Evolutionary conservation across 2,888 invertebrate genomes (phyloP).

Genomic region (Netelia melanura): DNA sequence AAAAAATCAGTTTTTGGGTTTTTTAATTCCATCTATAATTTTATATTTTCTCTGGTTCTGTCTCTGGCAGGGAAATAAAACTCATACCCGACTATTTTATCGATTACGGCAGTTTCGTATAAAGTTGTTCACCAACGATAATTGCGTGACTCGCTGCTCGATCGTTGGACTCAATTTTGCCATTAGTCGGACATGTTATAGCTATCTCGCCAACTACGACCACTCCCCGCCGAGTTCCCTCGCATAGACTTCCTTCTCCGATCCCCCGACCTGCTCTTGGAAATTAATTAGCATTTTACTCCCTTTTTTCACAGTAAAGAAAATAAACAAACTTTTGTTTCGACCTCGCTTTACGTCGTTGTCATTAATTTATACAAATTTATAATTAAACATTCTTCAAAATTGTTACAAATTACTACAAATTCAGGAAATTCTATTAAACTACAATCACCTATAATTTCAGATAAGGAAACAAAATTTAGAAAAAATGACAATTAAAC

Average conservation of each 20-base stretch:
- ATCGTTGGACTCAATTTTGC: slow-evolving; percentile 19
- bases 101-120: slow-evolving; percentile 15
- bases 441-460: too few relatives aligned
- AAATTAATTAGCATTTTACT: not conserved
- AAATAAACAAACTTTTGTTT: not conserved
- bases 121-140: slow-evolving; percentile 37
- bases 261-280: not conserved
- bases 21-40: not conserved
- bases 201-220: slow-evolving; percentile 22
- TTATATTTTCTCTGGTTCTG: slow-evolving; percentile 17
- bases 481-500: too few relatives aligned
- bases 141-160: slow-evolving; percentile 13
- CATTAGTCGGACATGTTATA: slow-evolving; percentile 2
- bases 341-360: not conserved
- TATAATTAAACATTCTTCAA: too few relatives aligned
- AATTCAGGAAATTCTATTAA: too few relatives aligned
- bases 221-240: slow-evolving; percentile 6
- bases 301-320: not conserved
- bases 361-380: too few relatives aligned
- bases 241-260: not conserved
- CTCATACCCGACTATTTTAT: not conserved
- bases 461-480: too few relatives aligned
- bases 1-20: not conserved
- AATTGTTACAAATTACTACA: too few relatives aligned
- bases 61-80: not conserved